Base-by-base conservation (phyloP, 2,113 vertebrate species). In the Tenebrosternarchus preto region DNA sequence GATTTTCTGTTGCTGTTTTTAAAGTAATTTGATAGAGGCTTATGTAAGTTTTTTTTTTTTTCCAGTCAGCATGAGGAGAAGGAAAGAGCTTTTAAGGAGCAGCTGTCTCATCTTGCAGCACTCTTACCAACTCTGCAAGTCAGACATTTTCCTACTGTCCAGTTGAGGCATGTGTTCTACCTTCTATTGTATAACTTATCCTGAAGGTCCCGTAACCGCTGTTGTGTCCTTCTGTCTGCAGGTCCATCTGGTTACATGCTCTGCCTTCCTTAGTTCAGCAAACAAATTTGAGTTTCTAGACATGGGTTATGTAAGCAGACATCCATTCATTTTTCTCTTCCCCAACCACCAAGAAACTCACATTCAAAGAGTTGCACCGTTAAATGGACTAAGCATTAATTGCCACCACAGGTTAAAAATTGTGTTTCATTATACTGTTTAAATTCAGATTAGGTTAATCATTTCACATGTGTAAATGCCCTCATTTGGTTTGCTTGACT, bases 241-340 rank as follows among this genome's bases (percentile, higher is more conserved):
- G 94, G 93, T 95, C 71, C 94, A 95, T 78, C 90, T 96, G 77
- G 95, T 95, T 70, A 94, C 95, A 78, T 95, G 94, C 77, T 96
- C 95, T 0, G 94, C 95, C 8, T 95, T 96, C 78, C 91, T 95
- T 82, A 94, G 93, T 87, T 92, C 93, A 0, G 95, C 95, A 72
- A 96, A 92, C 87, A 96, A 96, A 87, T 94, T 95, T 0, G 95
- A 96, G 83, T 96, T 96, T 86, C 89, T 96, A 73, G 95, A 96
- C 76, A 89, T 96, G 86, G 94, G 94, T 80, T 95, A 96, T 0
- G 95, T 95, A 89, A 95, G 94, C 94, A 72, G 29, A 76, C 36
- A 24, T 27, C 1, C 39, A 46, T 46, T 19, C 4, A 24, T 50
- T 60, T n/a, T 39, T 27, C 9, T 56, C 17, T 4, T 9, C 55